These are phyloP conservation scores for Amphiprion ocellaris DNA, from an alignment of 2,113 vertebrate genomes.

Conservation along the genomic window DNA sequence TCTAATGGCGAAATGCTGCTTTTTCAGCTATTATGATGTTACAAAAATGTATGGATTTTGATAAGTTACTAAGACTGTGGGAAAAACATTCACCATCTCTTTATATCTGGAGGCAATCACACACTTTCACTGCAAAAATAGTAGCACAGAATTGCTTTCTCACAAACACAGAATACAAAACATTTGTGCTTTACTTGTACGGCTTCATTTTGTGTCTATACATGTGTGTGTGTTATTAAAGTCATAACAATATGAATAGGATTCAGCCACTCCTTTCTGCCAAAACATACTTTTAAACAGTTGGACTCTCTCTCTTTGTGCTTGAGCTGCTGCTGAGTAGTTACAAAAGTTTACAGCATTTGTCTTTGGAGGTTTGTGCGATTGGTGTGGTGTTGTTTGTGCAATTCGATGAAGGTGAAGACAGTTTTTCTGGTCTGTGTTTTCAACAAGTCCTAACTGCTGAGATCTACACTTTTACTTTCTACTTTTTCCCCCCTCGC, in stretches of 20 bases:
- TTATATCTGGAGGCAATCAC: background rate
- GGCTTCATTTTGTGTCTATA: background rate
- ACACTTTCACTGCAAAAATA: background rate
- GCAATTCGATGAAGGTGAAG: conserved; percentile 49
- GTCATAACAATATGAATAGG: background rate
- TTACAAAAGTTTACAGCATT: conserved; percentile 42
- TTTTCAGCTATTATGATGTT: no score
- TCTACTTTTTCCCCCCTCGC: background rate
- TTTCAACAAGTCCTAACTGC: conserved; percentile 61
- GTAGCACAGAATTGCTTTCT: background rate
- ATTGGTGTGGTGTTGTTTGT: conserved; percentile 48
- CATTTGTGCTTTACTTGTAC: no score
- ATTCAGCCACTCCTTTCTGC: background rate
- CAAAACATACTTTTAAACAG: conserved; percentile 13
- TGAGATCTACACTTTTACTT: conserved; percentile 65
- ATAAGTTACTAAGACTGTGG: no score
- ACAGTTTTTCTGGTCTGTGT: conserved; percentile 26
- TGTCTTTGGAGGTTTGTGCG: conserved; percentile 10
- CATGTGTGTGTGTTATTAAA: background rate
- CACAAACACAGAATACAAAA: background rate
- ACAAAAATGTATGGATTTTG: no score
- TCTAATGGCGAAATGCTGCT: no score
- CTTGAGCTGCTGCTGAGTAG: conserved; percentile 36
- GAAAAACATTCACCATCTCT: no score
- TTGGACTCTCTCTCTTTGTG: background rate